These are phyloP conservation scores for Apamea sordens DNA, from an alignment of 2,888 invertebrate species.

Conservation along the genomic window DNA sequence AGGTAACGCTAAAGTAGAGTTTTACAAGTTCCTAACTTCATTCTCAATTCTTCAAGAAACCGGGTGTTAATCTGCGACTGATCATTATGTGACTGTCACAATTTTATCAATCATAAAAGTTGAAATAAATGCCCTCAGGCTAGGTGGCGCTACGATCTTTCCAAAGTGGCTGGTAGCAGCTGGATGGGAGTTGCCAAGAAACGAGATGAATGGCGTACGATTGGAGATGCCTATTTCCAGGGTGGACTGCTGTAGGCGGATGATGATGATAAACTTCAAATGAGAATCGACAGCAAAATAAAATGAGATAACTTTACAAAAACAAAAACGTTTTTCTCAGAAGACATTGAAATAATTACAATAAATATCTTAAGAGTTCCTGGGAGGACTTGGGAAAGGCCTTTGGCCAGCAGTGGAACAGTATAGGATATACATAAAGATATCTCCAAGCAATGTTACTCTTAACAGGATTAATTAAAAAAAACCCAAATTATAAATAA, in stretches of 20 bases:
- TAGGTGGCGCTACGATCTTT: background rate
- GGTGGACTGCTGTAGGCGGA: too few relatives aligned
- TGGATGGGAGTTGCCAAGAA: background rate
- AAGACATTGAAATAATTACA: background rate
- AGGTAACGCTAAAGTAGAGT: background rate
- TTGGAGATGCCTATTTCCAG: background rate
- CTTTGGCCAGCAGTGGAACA: background rate
- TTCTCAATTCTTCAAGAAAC: too few relatives aligned
- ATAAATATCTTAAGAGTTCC: background rate
- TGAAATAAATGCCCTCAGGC: background rate
- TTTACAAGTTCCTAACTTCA: background rate
- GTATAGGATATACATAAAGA: background rate
- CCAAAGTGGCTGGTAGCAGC: background rate
- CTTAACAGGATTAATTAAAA: conserved; percentile 4
- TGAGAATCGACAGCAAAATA: background rate
- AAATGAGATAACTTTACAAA: background rate
- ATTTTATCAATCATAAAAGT: too few relatives aligned
- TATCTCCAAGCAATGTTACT: background rate
- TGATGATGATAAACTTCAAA: background rate
- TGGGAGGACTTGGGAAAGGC: background rate
- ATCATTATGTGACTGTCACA: too few relatives aligned
- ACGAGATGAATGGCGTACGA: background rate
- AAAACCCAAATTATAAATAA: conserved; percentile 57
- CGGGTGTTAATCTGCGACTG: background rate
- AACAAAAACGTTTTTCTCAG: background rate